Base-by-base conservation (phyloP, 2,888 invertebrate species). In the Stenichneumon culpator region DNA sequence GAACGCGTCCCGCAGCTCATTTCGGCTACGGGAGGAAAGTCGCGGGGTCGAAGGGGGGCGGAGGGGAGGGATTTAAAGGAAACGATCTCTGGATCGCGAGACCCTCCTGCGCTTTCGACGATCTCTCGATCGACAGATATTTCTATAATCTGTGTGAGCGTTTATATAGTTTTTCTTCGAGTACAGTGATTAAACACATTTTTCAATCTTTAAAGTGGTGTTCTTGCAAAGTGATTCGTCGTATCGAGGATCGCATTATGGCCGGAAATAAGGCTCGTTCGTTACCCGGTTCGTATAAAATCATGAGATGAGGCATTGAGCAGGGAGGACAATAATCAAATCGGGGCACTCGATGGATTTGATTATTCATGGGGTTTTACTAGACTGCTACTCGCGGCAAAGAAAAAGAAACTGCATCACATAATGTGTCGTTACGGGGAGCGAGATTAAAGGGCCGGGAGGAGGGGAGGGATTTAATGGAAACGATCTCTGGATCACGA, bases 221-320 rank as follows among this genome's bases (percentile, higher is more conserved):
- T 81, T 5, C 39, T 67, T 73, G 16, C 47, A 25, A 47, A 47
- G 74, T 63, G 74, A 47, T 65, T 75, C 16, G 19, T 22, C 19
- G 4, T 11, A 36, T 60, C 57, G n/a, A 69, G 32, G 16, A 47
- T 19, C 16, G 11, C 63, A 77, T 74, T 50, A 79, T 85, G 79
- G 44, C 67, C n/a, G 36, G 70, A 47, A 82, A 47, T 44, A 77
- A 60, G n/a, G 72, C 28, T 28, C 75, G 70, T 14, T 60, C 50
- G 7, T 77, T 72, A 14, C 79, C 54, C 79, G 82, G 82, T 85
- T 85, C 79, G 84, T 85, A 85, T 75, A 67, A 44, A 57, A 67
- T 54, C 25, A 52, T 70, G 63, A 3, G 44, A 25, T 22, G 44
- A 25, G 16, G 25, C 25, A n/a, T n/a, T n/a, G 25, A 39, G 9